Conservation (phyloP, 2,888 invertebrate genomes). For the Camponotus fellah region DNA sequence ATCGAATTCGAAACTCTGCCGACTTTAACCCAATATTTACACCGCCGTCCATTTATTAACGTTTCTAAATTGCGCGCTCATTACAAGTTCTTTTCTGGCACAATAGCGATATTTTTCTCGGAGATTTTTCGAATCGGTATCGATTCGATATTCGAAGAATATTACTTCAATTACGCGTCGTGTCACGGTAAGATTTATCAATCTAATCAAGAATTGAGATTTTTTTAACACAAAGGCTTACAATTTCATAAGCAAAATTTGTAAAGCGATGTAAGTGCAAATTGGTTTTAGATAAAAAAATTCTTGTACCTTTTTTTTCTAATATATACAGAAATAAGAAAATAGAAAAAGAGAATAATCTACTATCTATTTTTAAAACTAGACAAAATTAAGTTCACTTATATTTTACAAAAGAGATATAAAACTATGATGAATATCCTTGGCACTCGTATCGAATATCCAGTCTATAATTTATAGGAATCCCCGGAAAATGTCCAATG, state of each 20-base stretch:
- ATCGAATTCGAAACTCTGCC: conserved; percentile 49
- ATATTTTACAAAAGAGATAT: conserved; percentile 29
- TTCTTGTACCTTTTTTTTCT: background rate
- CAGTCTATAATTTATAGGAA: conserved; percentile 39
- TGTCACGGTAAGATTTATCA: background rate
- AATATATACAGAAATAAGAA: background rate
- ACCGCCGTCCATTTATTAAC: conserved; percentile 39
- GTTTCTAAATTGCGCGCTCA: conserved; percentile 36
- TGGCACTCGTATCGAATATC: conserved; percentile 48
- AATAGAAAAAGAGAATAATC: background rate
- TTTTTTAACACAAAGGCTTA: background rate
- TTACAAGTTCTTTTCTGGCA: conserved; percentile 5
- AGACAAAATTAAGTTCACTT: conserved; percentile 25
- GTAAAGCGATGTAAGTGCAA: background rate
- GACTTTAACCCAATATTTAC: conserved; percentile 46
- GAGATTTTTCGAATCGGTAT: conserved; percentile 31
- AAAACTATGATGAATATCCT: conserved; percentile 39
- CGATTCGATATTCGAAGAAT: background rate
- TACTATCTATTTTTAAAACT: background rate
- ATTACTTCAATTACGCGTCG: conserved; percentile 9
- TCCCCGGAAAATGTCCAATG: conserved; percentile 37
- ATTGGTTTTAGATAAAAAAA: background rate
- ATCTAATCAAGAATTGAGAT: conserved; percentile 10
- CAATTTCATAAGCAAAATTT: background rate
- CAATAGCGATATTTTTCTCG: background rate